phyloP scores from a whole-genome alignment of 2,888 invertebrate species.

The Choristoneura rosaceana region DNA sequence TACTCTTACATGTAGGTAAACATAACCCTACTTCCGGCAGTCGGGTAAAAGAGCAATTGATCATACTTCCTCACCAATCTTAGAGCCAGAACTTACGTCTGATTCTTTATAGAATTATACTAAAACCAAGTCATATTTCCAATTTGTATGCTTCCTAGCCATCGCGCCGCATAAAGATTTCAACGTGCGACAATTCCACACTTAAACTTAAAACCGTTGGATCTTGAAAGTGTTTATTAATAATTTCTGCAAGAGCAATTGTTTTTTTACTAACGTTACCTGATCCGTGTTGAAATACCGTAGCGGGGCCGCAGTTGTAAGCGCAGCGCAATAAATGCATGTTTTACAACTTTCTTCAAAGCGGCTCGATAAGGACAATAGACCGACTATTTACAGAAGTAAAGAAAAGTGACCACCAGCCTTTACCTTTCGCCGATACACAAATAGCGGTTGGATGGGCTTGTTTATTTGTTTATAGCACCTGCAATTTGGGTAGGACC shows the following conservation, averaged over 20 bases:
- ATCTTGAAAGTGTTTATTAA: background rate
- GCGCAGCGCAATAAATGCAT: conserved; percentile 28
- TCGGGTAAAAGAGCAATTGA: background rate
- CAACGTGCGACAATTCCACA: conserved; percentile 11
- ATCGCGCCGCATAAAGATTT: conserved; percentile 6
- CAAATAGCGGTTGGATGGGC: conserved; percentile 37
- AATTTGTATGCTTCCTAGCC: too few species aligned
- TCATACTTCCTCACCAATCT: background rate
- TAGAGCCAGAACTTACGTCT: background rate
- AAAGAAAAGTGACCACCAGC: conserved; percentile 36
- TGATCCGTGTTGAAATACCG: conserved; percentile 14
- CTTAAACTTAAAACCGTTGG: background rate
- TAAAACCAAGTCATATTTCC: background rate
- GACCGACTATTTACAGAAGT: conserved; percentile 33
- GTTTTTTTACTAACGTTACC: conserved; percentile 12
- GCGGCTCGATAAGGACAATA: conserved; percentile 31
- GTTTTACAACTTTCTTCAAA: conserved; percentile 40
- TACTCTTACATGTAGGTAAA: too few species aligned
- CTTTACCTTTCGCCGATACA: conserved; percentile 41
- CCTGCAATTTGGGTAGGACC: conserved; percentile 42
- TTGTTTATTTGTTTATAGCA: conserved; percentile 45
- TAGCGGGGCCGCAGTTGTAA: conserved; percentile 3
- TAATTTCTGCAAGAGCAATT: background rate
- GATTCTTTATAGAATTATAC: background rate
- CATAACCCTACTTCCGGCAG: too few species aligned